phyloP scores from a whole-genome alignment of 2,113 vertebrate species.

The Halichoerus grypus region DNA sequence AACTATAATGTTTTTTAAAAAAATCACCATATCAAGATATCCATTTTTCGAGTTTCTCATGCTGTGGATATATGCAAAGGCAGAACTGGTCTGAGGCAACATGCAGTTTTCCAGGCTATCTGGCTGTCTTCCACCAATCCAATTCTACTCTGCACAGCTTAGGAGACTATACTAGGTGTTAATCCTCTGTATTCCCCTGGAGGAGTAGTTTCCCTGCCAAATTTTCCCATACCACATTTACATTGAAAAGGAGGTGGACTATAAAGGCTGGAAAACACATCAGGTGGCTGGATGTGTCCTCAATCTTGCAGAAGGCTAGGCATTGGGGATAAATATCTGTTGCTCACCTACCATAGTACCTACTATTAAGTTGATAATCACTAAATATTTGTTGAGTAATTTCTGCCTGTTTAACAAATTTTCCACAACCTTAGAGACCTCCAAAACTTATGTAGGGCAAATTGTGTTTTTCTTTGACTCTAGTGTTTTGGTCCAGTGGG shows the following conservation, averaged over 20 bases:
- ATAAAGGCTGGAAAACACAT: background rate
- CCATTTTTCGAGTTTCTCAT: background rate
- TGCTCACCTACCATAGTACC: background rate
- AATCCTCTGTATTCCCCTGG: background rate
- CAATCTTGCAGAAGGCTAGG: rapidly evolving
- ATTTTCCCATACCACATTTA: background rate
- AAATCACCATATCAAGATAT: background rate
- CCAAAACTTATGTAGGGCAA: background rate
- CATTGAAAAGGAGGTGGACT: background rate
- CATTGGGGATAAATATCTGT: background rate
- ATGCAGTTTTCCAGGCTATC: background rate
- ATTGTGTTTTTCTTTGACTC: background rate
- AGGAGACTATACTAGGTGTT: background rate
- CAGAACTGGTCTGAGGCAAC: background rate
- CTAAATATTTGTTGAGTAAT: background rate
- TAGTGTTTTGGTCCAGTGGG: constrained; percentile 81
- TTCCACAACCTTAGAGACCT: background rate
- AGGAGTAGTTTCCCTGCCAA: background rate
- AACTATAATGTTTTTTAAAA: background rate
- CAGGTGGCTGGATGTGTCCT: background rate
- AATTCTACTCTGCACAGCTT: background rate
- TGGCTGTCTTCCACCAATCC: background rate
- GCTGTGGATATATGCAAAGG: background rate
- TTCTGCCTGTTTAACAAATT: background rate
- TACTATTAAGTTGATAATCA: background rate